phyloP scores from a whole-genome alignment of 53 echinoderm and acorn worm genomes.

The Hippasteria phrygiana region DNA sequence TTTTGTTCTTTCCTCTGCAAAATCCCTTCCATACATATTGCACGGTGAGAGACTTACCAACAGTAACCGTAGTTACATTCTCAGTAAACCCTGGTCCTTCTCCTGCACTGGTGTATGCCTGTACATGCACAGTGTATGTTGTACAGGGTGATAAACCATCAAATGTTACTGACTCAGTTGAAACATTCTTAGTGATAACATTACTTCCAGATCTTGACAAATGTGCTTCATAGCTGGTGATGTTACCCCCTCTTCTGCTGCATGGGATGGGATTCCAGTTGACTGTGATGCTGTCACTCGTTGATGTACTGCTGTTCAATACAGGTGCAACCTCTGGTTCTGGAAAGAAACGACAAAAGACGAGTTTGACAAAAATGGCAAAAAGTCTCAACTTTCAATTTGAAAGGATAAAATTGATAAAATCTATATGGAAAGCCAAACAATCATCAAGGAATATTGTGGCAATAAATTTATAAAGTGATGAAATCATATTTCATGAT shows the following conservation, averaged over 20 bases:
- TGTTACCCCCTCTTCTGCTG: constrained; percentile 43
- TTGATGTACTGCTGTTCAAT: background rate
- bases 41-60: background rate
- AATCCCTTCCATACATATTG: background rate
- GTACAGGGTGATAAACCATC: constrained; percentile 35
- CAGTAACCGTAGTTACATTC: background rate
- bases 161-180: background rate
- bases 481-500: no score
- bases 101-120: background rate
- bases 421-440: no score
- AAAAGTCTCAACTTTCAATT: no score
- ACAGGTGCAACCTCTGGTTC: background rate
- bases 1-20: no score
- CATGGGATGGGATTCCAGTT: constrained; percentile 41
- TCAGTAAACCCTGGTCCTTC: background rate
- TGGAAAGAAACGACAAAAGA: background rate
- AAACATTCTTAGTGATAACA: background rate
- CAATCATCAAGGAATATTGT: no score
- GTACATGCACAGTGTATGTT: constrained; percentile 3
- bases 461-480: no score
- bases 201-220: background rate
- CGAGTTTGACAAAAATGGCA: no score
- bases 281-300: constrained; percentile 7
- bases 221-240: constrained; percentile 18
- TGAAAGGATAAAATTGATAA: no score